These are phyloP conservation scores for Epistrophe grossulariae DNA, from an alignment of 2,888 invertebrate species.

Conservation along the genomic window DNA sequence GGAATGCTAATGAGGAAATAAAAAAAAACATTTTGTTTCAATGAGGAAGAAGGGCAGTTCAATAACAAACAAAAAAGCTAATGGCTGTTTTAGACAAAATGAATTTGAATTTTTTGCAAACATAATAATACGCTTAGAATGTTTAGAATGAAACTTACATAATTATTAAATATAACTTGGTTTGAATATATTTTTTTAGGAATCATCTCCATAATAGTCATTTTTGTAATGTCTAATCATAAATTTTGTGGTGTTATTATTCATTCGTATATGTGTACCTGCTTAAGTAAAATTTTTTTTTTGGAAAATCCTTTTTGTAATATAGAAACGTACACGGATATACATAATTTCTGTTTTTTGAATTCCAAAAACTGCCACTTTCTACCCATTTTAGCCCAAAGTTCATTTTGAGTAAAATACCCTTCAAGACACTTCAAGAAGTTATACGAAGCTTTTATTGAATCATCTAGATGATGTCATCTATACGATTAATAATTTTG, in stretches of 20 bases:
- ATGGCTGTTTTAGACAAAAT: slow-evolving; percentile 53
- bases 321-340: neutral
- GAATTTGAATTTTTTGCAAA: slow-evolving; percentile 54
- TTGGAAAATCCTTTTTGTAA: neutral
- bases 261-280: slow-evolving; percentile 46
- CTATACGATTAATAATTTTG: too few relatives aligned
- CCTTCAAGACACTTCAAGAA: too few relatives aligned
- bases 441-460: too few relatives aligned
- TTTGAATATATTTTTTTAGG: slow-evolving; percentile 45
- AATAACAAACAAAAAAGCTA: slow-evolving; percentile 47
- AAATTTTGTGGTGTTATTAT: slow-evolving; percentile 14
- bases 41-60: slow-evolving; percentile 50
- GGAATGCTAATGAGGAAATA: slow-evolving; percentile 75
- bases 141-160: slow-evolving; percentile 48
- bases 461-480: too few relatives aligned
- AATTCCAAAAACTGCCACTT: too few relatives aligned
- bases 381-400: too few relatives aligned
- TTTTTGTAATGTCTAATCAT: slow-evolving; percentile 53
- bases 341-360: too few relatives aligned
- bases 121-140: slow-evolving; percentile 48
- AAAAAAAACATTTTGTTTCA: slow-evolving; percentile 20
- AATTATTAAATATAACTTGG: slow-evolving; percentile 7
- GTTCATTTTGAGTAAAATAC: too few relatives aligned
- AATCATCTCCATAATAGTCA: slow-evolving; percentile 50
- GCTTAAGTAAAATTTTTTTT: slow-evolving; percentile 30